Percentiles rank a stretch among this genome's conserved stretches.
Evolutionary conservation across 2,113 vertebrate genomes (phyloP).

Genomic region (Prionailurus viverrinus): DNA sequence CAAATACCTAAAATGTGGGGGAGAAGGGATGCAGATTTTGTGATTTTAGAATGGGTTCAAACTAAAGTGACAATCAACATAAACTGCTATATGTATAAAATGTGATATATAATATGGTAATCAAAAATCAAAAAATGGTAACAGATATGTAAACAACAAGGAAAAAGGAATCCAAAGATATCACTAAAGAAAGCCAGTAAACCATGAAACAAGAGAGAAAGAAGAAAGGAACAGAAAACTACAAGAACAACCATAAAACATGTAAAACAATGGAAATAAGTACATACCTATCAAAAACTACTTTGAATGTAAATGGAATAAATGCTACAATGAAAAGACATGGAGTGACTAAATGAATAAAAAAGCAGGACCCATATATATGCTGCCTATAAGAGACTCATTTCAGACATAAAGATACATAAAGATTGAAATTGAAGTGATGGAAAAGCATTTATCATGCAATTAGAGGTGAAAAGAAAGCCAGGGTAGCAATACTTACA

Average conservation of each 20-base stretch:
- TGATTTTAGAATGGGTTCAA: neutral
- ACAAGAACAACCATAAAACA: neutral
- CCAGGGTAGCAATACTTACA: neutral
- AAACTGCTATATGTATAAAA: neutral
- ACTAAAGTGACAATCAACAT: neutral
- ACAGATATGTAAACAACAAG: neutral
- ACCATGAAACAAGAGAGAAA: neutral
- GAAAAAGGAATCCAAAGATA: neutral
- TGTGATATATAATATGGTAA: neutral
- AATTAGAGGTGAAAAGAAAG: neutral
- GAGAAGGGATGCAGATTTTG: neutral
- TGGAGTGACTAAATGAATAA: neutral
- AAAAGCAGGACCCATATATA: neutral
- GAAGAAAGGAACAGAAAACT: neutral
- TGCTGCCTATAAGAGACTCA: neutral
- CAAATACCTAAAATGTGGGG: neutral
- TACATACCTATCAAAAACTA: neutral
- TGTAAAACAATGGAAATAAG: neutral
- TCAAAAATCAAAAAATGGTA: neutral
- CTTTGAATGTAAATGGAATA: neutral
- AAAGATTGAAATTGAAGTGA: neutral
- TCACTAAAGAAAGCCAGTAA: neutral
- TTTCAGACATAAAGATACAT: neutral
- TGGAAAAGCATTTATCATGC: neutral
- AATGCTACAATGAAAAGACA: neutral